Evolutionary conservation across 2,113 vertebrate genomes (phyloP).

Genomic region (Cygnus atratus): DNA sequence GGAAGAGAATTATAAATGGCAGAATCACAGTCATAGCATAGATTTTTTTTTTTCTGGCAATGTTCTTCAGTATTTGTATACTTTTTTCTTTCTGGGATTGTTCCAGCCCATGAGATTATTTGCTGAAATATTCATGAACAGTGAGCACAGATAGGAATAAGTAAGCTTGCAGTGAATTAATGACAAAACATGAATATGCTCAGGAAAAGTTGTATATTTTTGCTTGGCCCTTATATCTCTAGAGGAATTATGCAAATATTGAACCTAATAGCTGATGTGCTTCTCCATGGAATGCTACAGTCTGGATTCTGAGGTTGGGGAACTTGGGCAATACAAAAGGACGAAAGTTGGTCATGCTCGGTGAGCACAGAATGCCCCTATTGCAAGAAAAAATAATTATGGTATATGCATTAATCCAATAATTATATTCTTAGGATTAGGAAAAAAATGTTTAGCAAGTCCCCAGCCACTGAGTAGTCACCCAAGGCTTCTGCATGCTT

Average conservation of each 20-base stretch:
- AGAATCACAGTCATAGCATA: not conserved
- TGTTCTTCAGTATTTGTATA: not conserved
- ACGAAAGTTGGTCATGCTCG: not conserved
- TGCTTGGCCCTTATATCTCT: not conserved
- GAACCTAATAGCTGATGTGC: not conserved
- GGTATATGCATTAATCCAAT: not conserved
- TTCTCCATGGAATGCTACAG: not conserved
- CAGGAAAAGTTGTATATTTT: not conserved
- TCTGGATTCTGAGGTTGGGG: not conserved
- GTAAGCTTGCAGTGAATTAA: not conserved
- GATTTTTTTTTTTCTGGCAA: accelerated
- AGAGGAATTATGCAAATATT: not conserved
- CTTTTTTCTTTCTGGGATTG: not conserved
- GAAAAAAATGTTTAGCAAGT: not conserved
- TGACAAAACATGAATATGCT: not conserved
- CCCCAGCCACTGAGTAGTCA: not conserved
- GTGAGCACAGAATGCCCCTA: not conserved
- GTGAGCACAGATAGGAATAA: not conserved
- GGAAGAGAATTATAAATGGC: not conserved
- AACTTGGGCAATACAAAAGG: not conserved
- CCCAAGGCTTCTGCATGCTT: not conserved
- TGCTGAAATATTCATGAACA: not conserved
- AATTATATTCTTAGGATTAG: not conserved
- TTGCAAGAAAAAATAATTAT: not conserved
- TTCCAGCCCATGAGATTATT: not conserved